phyloP scores from a whole-genome alignment of 2,888 invertebrate genomes.

The Lasioglossum morio region DNA sequence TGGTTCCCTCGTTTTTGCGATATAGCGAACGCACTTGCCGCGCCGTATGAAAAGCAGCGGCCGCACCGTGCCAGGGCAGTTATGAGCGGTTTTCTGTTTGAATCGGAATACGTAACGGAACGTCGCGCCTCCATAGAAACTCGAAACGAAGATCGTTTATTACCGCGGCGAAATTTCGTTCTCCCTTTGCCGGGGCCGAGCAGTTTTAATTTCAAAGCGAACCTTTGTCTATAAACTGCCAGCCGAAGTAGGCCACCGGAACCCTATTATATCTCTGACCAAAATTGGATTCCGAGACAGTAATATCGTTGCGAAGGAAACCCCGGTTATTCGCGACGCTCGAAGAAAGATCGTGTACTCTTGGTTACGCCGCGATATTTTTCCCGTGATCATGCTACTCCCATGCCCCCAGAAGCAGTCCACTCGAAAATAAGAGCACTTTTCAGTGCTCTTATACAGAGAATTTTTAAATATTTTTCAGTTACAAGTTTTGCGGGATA shows the following conservation, averaged over 20 bases:
- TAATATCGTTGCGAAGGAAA: conserved; percentile 22
- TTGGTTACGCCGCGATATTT: background rate
- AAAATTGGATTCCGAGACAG: conserved; percentile 33
- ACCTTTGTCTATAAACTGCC: conserved; percentile 30
- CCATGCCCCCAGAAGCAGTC: background rate
- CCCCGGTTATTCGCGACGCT: background rate
- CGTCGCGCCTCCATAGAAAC: conserved; percentile 6
- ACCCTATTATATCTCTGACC: conserved; percentile 34
- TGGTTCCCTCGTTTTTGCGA: background rate
- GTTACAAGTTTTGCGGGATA: too few species aligned
- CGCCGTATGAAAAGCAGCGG: background rate
- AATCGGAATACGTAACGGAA: conserved; percentile 4
- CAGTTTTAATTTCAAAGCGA: conserved; percentile 38
- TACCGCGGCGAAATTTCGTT: background rate
- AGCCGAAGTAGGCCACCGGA: conserved; percentile 2
- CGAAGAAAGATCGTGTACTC: background rate
- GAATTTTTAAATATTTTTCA: background rate
- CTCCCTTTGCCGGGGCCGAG: background rate
- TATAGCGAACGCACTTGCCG: background rate
- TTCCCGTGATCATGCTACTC: background rate
- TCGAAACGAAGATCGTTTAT: conserved; percentile 10
- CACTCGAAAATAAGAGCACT: background rate
- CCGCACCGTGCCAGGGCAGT: background rate
- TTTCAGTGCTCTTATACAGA: too few species aligned
- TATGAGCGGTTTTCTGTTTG: background rate